Conservation (phyloP, 2,113 vertebrate genomes). For the Clarias gariepinus region DNA sequence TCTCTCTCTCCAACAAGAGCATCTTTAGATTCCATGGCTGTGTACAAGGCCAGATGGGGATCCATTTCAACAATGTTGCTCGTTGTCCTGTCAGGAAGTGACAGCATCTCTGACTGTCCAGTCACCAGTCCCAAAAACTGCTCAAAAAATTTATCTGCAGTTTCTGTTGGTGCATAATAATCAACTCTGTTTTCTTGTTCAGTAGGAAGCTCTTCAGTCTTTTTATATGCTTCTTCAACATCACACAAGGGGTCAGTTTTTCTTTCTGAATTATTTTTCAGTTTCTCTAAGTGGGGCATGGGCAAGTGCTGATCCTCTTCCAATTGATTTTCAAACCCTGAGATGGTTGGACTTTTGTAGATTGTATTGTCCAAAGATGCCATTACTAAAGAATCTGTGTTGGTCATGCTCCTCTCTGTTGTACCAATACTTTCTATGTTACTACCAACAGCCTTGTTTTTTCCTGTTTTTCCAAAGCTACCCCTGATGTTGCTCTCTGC, state of each 20-base stretch:
- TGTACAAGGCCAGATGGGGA: not conserved
- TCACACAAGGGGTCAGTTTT: conserved; percentile 3
- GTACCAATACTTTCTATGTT: not conserved
- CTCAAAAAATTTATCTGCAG: conserved; percentile 20
- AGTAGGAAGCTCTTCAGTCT: not conserved
- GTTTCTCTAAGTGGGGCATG: conserved; percentile 21
- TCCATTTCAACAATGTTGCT: not conserved
- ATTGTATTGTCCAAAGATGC: not conserved
- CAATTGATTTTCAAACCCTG: conserved; percentile 3
- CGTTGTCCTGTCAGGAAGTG: not conserved
- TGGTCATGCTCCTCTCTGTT: not conserved
- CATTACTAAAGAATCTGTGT: not conserved
- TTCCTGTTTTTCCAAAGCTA: not conserved
- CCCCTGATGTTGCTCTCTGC: not conserved
- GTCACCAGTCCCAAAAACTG: conserved; percentile 7
- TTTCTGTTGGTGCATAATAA: conserved; percentile 26
- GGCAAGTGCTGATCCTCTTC: conserved; percentile 6
- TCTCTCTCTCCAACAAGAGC: not conserved
- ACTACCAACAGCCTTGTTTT: not conserved
- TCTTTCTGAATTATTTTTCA: conserved; percentile 7
- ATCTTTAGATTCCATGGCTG: conserved; percentile 5
- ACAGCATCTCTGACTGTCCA: conserved; percentile 11
- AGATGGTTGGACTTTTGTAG: conserved; percentile 10
- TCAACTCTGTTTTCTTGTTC: not conserved
- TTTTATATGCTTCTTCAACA: not conserved